A percentile compares a stretch with the other conserved stretches of the same genome.
These are phyloP conservation scores for Tichodroma muraria DNA, from an alignment of 2,113 vertebrate species.

Conservation along the genomic window DNA sequence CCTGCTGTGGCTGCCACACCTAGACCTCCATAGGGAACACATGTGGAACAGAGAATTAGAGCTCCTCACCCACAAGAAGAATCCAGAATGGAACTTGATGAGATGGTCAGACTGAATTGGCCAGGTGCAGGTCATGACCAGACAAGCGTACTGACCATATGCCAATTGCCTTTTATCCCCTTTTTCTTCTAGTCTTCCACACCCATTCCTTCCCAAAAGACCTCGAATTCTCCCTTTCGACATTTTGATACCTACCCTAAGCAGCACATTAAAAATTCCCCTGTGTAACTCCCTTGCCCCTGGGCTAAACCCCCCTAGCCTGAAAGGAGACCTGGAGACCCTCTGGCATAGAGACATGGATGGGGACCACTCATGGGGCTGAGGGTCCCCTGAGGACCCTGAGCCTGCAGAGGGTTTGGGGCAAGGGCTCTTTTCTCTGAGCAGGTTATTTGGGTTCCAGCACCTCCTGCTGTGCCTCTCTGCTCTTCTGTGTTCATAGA, in stretches of 20 bases:
- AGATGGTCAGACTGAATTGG: background rate
- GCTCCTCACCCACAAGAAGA: background rate
- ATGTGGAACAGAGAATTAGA: background rate
- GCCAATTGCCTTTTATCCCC: background rate
- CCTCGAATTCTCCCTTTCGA: background rate
- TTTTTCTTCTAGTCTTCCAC: background rate
- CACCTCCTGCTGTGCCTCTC: background rate
- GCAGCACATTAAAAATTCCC: background rate
- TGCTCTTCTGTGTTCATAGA: background rate
- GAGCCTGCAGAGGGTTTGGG: background rate
- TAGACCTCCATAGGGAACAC: background rate
- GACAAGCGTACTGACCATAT: background rate
- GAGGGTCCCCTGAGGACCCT: background rate
- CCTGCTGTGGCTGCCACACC: background rate
- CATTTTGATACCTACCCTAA: background rate
- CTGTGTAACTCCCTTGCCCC: background rate
- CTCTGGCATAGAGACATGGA: no score
- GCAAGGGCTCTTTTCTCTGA: background rate
- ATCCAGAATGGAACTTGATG: background rate
- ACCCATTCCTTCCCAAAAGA: background rate
- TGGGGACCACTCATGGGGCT: background rate
- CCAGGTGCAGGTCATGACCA: background rate
- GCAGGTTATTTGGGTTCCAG: background rate
- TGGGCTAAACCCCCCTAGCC: rapidly evolving
- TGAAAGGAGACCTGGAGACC: background rate